Evolutionary conservation across 2,888 invertebrate species (phyloP).

Genomic region (Volucella zonaria): DNA sequence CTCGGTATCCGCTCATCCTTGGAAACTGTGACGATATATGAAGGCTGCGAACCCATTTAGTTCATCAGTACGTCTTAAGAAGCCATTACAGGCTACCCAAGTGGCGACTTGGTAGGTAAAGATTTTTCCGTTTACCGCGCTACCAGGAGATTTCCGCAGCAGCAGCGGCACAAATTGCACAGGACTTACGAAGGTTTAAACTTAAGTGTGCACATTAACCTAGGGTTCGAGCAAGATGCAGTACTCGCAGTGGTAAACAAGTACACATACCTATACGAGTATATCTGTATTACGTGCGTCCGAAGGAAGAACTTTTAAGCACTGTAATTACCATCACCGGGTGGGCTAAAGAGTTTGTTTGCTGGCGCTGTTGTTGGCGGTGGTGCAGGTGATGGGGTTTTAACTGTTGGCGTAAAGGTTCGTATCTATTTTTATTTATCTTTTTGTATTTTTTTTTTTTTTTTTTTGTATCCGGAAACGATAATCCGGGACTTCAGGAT

Average conservation of each 20-base stretch:
- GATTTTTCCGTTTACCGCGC: slow-evolving; percentile 30
- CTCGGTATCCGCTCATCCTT: neutral
- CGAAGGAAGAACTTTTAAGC: slow-evolving; percentile 73
- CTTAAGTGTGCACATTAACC: slow-evolving; percentile 71
- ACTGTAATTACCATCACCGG: slow-evolving; percentile 66
- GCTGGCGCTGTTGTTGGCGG: too few species aligned
- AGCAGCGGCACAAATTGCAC: slow-evolving; percentile 59
- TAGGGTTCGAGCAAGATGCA: slow-evolving; percentile 44
- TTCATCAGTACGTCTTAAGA: slow-evolving; percentile 66
- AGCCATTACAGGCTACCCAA: slow-evolving; percentile 52
- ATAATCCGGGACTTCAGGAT: slow-evolving; percentile 63
- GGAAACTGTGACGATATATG: slow-evolving; percentile 35
- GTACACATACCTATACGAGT: too few species aligned
- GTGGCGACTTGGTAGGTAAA: slow-evolving; percentile 33
- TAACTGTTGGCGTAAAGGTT: slow-evolving; percentile 38
- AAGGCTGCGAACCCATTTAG: slow-evolving; percentile 52
- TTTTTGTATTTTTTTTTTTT: slow-evolving; percentile 10
- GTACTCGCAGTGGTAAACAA: neutral
- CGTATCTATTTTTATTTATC: slow-evolving; percentile 44
- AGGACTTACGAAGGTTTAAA: slow-evolving; percentile 67
- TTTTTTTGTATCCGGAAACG: slow-evolving; percentile 31
- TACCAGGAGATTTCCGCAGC: slow-evolving; percentile 47
- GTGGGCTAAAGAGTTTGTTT: slow-evolving; percentile 9
- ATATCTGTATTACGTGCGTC: slow-evolving; percentile 20
- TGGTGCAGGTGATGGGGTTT: slow-evolving; percentile 19